phyloP scores from a whole-genome alignment of 1,140 invertebrate species.

The Drosophila pseudoananassae region DNA sequence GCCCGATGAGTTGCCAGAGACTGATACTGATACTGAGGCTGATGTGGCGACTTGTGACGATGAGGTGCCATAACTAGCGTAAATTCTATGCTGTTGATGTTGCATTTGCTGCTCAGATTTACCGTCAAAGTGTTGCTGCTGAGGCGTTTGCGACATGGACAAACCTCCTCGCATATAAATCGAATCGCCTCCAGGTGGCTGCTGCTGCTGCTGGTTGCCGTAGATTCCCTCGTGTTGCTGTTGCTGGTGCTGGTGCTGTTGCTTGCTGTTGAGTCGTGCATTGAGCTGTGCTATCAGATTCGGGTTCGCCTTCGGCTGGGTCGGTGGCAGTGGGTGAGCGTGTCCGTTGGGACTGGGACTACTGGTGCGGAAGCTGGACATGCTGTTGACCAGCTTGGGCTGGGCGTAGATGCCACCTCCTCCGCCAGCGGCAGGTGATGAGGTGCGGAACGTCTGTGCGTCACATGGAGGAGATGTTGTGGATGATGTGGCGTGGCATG shows the following conservation, averaged over 20 bases:
- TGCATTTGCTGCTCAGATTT: slow-evolving; percentile 76
- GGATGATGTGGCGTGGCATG: slow-evolving; percentile 28
- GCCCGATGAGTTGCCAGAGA: slow-evolving; percentile 19
- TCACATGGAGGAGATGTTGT: not conserved
- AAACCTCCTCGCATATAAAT: slow-evolving; percentile 65
- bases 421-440: slow-evolving; percentile 62
- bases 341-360: slow-evolving; percentile 76
- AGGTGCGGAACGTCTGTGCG: slow-evolving; percentile 78
- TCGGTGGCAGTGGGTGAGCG: slow-evolving; percentile 73
- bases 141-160: slow-evolving; percentile 69
- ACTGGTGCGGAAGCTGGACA: slow-evolving; percentile 82
- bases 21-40: not conserved
- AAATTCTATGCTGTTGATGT: slow-evolving; percentile 76
- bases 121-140: slow-evolving; percentile 83
- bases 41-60: slow-evolving; percentile 48
- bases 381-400: slow-evolving; percentile 78
- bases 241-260: slow-evolving; percentile 53
- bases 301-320: slow-evolving; percentile 82
- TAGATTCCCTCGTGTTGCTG: slow-evolving; percentile 73
- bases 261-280: slow-evolving; percentile 78
- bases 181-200: slow-evolving; percentile 43
- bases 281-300: slow-evolving; percentile 83
- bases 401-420: slow-evolving; percentile 80
- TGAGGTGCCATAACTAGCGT: slow-evolving; percentile 79
- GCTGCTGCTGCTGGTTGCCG: slow-evolving; percentile 51